Evolutionary conservation across 2,888 invertebrate genomes (phyloP).

Genomic region (Hirudinaria manillensis): DNA sequence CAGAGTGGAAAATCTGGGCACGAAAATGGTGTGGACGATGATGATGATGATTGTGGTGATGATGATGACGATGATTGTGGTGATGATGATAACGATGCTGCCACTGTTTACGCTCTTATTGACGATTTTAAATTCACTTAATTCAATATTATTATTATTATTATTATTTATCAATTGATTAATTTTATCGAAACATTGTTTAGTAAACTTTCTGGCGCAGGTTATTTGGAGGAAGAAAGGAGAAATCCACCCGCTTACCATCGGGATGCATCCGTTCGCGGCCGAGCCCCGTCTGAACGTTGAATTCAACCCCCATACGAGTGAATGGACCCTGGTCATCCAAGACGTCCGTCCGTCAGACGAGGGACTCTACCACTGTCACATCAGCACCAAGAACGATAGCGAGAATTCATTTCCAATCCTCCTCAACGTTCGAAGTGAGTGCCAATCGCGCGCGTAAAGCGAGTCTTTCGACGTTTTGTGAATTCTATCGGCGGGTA

Average conservation of each 20-base stretch:
- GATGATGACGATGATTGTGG: constrained; percentile 1
- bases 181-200: not conserved
- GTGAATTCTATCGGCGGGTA: too few relatives aligned
- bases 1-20: constrained; percentile 3
- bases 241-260: constrained; percentile 29
- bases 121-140: not conserved
- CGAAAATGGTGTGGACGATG: constrained; percentile 6
- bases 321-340: constrained; percentile 34
- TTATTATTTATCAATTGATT: not conserved
- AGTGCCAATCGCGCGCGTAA: constrained; percentile 5
- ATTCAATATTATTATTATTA: not conserved
- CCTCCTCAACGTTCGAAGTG: constrained; percentile 36
- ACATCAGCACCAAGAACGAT: constrained; percentile 30
- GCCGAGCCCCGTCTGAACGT: constrained; percentile 28
- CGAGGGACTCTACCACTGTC: constrained; percentile 32
- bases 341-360: constrained; percentile 29
- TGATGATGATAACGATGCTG: not conserved
- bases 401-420: constrained; percentile 31
- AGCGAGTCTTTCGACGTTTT: too few relatives aligned
- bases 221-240: constrained; percentile 27
- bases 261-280: constrained; percentile 32
- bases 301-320: constrained; percentile 29
- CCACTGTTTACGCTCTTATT: too few relatives aligned
- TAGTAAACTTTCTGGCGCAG: constrained; percentile 7
- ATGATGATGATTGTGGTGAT: too few relatives aligned